Conservation (phyloP, 2,113 vertebrate genomes). For the Aleadryas rufinucha region DNA sequence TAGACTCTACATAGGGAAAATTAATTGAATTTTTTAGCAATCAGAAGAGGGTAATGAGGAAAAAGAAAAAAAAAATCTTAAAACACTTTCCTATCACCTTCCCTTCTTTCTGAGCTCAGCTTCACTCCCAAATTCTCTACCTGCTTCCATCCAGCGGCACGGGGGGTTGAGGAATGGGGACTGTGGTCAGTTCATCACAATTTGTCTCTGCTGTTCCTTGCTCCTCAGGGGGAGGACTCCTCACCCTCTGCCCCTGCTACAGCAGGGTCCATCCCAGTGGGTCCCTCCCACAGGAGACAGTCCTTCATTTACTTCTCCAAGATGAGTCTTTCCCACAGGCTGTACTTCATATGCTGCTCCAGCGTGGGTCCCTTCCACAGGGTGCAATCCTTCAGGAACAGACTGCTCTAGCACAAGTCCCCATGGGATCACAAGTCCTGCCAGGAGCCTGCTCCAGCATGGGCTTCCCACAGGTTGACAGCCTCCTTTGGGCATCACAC, state of each 20-base stretch:
- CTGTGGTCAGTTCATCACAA: neutral
- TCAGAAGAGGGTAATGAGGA: neutral
- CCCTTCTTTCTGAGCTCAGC: neutral
- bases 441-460: neutral
- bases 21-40: neutral
- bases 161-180: rapidly evolving
- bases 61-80: neutral
- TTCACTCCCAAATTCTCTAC: neutral
- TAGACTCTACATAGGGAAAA: neutral
- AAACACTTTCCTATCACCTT: neutral
- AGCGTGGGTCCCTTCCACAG: neutral
- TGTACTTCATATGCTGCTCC: neutral
- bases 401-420: neutral
- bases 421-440: neutral
- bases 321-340: neutral
- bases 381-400: neutral
- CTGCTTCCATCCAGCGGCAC: neutral
- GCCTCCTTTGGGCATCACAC: neutral
- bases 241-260: neutral
- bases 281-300: neutral
- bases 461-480: neutral
- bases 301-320: neutral
- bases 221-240: neutral
- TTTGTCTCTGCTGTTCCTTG: neutral
- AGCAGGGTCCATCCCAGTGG: too few relatives aligned